Conservation (phyloP, 1,140 invertebrate species). For the Drosophila pectinifera region DNA sequence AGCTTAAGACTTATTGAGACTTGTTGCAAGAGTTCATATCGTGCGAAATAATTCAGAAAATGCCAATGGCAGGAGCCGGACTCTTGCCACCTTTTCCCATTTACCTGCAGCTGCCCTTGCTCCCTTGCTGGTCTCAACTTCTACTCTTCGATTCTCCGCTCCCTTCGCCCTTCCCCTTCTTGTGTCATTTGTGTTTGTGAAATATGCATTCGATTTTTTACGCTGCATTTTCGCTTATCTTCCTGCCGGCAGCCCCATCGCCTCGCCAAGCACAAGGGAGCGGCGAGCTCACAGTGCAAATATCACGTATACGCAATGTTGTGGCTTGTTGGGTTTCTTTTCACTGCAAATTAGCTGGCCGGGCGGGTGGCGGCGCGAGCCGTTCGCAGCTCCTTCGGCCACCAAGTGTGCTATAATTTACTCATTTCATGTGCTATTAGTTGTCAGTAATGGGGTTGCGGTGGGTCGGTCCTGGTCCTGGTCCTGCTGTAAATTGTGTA, state of each 20-base stretch:
- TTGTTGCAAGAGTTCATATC: constrained; percentile 81
- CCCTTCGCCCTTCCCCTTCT: not conserved
- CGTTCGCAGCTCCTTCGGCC: constrained; percentile 3
- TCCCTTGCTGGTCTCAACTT: constrained; percentile 14
- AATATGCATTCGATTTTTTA: constrained; percentile 83
- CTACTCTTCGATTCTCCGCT: not conserved
- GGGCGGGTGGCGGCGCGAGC: not conserved
- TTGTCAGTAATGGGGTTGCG: constrained; percentile 49
- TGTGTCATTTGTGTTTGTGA: constrained; percentile 75
- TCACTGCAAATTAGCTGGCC: constrained; percentile 74
- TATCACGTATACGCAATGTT: constrained; percentile 82
- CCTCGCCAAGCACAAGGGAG: constrained; percentile 1
- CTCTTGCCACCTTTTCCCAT: constrained; percentile 16
- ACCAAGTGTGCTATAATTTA: constrained; percentile 71
- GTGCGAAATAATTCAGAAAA: constrained; percentile 74
- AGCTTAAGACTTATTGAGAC: constrained; percentile 75
- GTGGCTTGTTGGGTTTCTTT: constrained; percentile 76
- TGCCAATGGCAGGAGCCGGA: constrained; percentile 40
- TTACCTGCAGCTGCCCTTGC: constrained; percentile 10
- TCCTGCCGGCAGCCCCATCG: constrained; percentile 53
- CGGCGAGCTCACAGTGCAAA: constrained; percentile 45
- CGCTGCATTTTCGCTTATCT: constrained; percentile 78
- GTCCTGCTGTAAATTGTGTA: constrained; percentile 32
- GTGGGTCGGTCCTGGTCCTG: not conserved
- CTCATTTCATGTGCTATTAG: constrained; percentile 81